These are phyloP conservation scores for Hedya salicella DNA, from an alignment of 2,888 invertebrate genomes.

Conservation along the genomic window DNA sequence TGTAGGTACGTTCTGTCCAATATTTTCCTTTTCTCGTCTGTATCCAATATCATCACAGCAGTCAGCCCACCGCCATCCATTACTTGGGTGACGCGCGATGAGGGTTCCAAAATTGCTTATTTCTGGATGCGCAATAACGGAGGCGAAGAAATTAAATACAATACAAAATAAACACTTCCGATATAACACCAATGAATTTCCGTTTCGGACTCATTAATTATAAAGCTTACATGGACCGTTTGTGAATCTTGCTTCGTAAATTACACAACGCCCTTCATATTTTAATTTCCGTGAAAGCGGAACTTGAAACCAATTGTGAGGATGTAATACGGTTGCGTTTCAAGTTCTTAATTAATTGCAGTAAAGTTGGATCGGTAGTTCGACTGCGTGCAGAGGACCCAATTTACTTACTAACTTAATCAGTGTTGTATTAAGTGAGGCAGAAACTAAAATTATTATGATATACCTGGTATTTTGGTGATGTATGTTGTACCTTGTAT, in stretches of 20 bases:
- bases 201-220: slow-evolving; percentile 8
- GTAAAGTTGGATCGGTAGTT: slow-evolving; percentile 58
- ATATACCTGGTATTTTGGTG: slow-evolving; percentile 17
- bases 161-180: slow-evolving; percentile 31
- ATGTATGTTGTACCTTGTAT: background rate
- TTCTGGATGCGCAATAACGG: slow-evolving; percentile 55
- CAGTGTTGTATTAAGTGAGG: slow-evolving; percentile 21
- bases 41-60: slow-evolving; percentile 52
- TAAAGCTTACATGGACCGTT: slow-evolving; percentile 13
- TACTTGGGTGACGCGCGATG: slow-evolving; percentile 63
- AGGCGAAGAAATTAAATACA: slow-evolving; percentile 51
- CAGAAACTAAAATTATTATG: slow-evolving; percentile 22
- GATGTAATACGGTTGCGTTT: slow-evolving; percentile 54
- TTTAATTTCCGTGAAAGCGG: slow-evolving; percentile 25
- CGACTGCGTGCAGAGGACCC: slow-evolving; percentile 47
- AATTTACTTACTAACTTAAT: slow-evolving; percentile 50
- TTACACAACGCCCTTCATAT: slow-evolving; percentile 19
- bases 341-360: slow-evolving; percentile 62
- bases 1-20: slow-evolving; percentile 29
- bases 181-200: background rate
- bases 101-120: slow-evolving; percentile 67
- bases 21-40: slow-evolving; percentile 47
- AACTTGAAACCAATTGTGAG: slow-evolving; percentile 40
- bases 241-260: slow-evolving; percentile 15
- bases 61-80: slow-evolving; percentile 59